Evolutionary conservation across 1,140 invertebrate genomes (phyloP), one percentile per base, ranked within the genome.

Genomic region (Bombus huntii): DNA sequence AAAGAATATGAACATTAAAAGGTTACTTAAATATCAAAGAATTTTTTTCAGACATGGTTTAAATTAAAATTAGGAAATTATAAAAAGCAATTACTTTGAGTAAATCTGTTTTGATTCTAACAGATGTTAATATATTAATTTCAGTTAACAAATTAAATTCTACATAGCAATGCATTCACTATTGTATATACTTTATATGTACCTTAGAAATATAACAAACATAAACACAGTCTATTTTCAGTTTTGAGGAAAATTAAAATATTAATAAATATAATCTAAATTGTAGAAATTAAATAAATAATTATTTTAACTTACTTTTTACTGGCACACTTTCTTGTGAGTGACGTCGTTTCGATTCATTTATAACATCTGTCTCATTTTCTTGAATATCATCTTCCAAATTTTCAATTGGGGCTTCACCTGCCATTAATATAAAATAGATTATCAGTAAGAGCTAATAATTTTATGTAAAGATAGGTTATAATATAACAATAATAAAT

Each of bases 401-500:
- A 84, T 93, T 85, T 85, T 86, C 90, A 88, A 81, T 77, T 85
- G 90, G 85, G 87, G 76, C 89, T 59, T 88, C 86, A 85, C 86
- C 83, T 90, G 94, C 93, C 65, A 94, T 91, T 74, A 53, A 53
- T 53, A 91, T 89, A 84, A 75, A 89, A 79, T 66, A 88, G 81
- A 76, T 85, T 89, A 87, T 79, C 86, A 77, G 80, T 73, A 73
- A 74, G 39, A 18, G 22, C 34, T 72, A 88, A 82, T 68, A 88
- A 47, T 84, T 77, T 75, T 77, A 84, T 71, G 53, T 44, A 83
- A 62, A 62, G 12, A 62, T 39, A 72, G 37, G 1, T 71, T 59
- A 76, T 59, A 57, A 28, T 62, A 70, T 22, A 25, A 72, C 28
- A 57, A 1, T 78, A 62, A 10, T 22, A 18, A 68, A 68, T 37